Evolutionary conservation across 2,888 invertebrate species (phyloP).

Genomic region (Leptothorax acervorum): DNA sequence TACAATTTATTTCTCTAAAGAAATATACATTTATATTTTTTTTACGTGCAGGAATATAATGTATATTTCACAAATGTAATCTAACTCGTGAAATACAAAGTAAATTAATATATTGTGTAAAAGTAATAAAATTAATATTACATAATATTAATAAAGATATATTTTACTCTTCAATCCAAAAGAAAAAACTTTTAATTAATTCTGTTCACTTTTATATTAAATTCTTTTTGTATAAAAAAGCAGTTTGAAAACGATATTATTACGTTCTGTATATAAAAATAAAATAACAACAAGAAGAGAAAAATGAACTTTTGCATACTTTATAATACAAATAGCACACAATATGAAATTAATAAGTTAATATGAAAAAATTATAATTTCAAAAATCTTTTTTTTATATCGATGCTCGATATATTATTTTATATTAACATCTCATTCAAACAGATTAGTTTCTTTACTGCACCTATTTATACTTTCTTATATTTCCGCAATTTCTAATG

Average conservation of each 20-base stretch:
- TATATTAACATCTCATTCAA: background rate
- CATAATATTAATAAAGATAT: background rate
- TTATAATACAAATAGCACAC: background rate
- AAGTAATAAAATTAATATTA: background rate
- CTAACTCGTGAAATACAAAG: background rate
- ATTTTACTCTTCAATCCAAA: background rate
- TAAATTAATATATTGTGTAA: background rate
- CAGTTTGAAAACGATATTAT: background rate
- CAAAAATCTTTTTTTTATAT: background rate
- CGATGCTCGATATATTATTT: background rate
- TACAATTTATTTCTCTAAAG: background rate
- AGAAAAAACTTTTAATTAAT: background rate
- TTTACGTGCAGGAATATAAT: background rate
- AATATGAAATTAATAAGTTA: background rate
- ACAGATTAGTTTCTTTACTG: background rate
- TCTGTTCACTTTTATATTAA: slow-evolving; percentile 1
- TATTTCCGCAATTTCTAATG: background rate
- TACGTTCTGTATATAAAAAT: background rate
- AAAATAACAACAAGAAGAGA: background rate
- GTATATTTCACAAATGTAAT: background rate
- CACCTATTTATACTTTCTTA: background rate
- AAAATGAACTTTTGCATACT: background rate
- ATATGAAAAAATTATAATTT: background rate
- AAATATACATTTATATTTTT: background rate
- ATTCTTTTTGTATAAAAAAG: background rate